These are phyloP conservation scores for Echinarachnius parma DNA, from an alignment of 53 echinoderm and acorn worm species.

Conservation along the genomic window DNA sequence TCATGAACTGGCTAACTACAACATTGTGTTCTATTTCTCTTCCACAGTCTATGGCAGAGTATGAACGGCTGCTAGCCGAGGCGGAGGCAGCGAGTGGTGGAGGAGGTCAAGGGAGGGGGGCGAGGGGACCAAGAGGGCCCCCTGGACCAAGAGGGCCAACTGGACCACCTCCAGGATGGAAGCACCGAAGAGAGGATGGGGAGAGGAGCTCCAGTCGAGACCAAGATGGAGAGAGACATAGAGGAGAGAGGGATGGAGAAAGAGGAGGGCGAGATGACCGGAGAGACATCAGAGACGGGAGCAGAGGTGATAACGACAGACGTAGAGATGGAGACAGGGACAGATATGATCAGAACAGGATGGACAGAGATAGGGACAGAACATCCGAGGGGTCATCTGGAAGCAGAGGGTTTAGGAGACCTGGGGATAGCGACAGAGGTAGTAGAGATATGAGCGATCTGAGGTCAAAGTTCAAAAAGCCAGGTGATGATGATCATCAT, in stretches of 20 bases:
- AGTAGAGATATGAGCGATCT: too few species aligned
- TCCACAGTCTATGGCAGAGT: slow-evolving; percentile 84
- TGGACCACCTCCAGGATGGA: slow-evolving; percentile 33
- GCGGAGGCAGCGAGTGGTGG: slow-evolving; percentile 45
- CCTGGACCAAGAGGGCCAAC: slow-evolving; percentile 13
- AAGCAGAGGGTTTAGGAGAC: slow-evolving; percentile 43
- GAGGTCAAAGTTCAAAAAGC: slow-evolving; percentile 56
- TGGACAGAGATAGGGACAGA: slow-evolving; percentile 40
- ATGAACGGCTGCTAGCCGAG: slow-evolving; percentile 68
- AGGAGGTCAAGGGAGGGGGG: background rate
- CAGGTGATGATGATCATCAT: slow-evolving; percentile 36
- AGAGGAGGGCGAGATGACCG: slow-evolving; percentile 28
- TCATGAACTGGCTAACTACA: too few species aligned
- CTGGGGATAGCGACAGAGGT: slow-evolving; percentile 19
- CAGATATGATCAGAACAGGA: background rate
- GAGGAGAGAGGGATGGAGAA: slow-evolving; percentile 11
- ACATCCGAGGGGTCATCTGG: too few species aligned
- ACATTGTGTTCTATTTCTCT: too few species aligned
- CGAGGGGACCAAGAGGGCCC: slow-evolving; percentile 14
- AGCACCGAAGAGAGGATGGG: slow-evolving; percentile 13
- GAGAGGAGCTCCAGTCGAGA: background rate
- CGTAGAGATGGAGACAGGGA: slow-evolving; percentile 33
- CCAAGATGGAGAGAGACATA: slow-evolving; percentile 14
- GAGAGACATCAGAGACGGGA: slow-evolving; percentile 12
- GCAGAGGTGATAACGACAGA: slow-evolving; percentile 17